Evolutionary conservation across 1,140 invertebrate species (phyloP).

Genomic region (Parasteatoda tepidariorum): DNA sequence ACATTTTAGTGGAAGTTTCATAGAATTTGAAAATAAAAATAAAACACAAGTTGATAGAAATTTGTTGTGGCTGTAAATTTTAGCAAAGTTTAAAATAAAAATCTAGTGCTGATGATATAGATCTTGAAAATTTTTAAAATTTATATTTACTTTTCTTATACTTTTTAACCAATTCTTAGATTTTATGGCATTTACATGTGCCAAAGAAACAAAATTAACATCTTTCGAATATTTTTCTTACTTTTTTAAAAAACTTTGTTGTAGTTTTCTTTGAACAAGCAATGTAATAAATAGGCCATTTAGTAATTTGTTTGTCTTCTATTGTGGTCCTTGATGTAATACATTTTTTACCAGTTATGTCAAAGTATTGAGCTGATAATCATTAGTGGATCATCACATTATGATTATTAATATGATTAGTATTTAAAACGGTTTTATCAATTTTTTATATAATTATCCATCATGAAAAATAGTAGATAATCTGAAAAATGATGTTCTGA

Average conservation of each 20-base stretch:
- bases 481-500: no score
- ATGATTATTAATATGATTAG: no score
- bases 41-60: constrained; percentile 27
- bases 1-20: constrained; percentile 54
- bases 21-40: constrained; percentile 45
- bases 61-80: constrained; percentile 30
- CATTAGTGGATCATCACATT: no score
- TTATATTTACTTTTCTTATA: neutral
- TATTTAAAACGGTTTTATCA: no score
- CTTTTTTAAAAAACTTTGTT: neutral
- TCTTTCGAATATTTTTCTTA: neutral
- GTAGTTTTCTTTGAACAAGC: neutral
- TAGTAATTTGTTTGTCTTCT: no score
- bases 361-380: no score
- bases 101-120: neutral
- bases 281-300: no score
- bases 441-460: no score
- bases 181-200: neutral
- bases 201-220: neutral
- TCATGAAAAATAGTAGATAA: no score
- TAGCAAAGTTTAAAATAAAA: neutral
- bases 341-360: no score
- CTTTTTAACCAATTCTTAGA: neutral
- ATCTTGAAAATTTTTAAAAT: neutral
- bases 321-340: no score